Conservation (phyloP, 2,113 vertebrate genomes). For the Phyllopteryx taeniolatus region DNA sequence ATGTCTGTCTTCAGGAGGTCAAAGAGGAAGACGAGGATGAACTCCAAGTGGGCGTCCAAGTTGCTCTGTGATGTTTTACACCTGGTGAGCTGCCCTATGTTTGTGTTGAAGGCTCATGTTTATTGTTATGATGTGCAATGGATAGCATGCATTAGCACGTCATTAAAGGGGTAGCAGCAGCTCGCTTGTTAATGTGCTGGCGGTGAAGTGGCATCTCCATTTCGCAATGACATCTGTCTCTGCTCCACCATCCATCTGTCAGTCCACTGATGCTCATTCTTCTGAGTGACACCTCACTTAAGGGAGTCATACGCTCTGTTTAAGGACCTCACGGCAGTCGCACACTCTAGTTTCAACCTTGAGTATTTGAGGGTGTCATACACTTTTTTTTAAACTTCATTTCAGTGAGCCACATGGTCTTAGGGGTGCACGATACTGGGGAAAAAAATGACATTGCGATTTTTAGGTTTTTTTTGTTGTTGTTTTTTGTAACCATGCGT, state of each 20-base stretch:
- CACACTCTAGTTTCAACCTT: too few relatives aligned
- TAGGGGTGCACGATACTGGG: too few relatives aligned
- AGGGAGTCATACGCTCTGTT: background rate
- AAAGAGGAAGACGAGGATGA: conserved; percentile 22
- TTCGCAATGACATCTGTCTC: conserved; percentile 26
- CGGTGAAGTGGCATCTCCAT: background rate
- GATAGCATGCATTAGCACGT: background rate
- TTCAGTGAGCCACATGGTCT: too few relatives aligned
- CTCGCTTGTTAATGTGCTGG: background rate
- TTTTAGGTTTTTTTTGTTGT: too few relatives aligned
- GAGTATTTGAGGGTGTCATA: too few relatives aligned
- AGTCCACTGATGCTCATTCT: background rate
- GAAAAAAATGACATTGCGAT: too few relatives aligned
- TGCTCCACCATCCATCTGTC: conserved; percentile 36
- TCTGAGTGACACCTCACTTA: background rate
- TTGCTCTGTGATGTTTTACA: conserved; percentile 77
- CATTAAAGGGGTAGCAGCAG: background rate
- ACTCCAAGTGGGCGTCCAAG: conserved; percentile 64
- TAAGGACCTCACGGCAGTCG: too few relatives aligned
- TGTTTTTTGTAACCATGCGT: too few relatives aligned
- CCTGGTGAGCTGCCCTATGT: conserved; percentile 76
- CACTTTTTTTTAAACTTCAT: too few relatives aligned
- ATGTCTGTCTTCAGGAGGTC: conserved; percentile 68
- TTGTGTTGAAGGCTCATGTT: background rate
- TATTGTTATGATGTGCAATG: background rate